A percentile compares a stretch with the other conserved stretches of the same genome.
phyloP scores from a whole-genome alignment of 2,797 vertebrate genomes.

The Lindbergichthys nudifrons region DNA sequence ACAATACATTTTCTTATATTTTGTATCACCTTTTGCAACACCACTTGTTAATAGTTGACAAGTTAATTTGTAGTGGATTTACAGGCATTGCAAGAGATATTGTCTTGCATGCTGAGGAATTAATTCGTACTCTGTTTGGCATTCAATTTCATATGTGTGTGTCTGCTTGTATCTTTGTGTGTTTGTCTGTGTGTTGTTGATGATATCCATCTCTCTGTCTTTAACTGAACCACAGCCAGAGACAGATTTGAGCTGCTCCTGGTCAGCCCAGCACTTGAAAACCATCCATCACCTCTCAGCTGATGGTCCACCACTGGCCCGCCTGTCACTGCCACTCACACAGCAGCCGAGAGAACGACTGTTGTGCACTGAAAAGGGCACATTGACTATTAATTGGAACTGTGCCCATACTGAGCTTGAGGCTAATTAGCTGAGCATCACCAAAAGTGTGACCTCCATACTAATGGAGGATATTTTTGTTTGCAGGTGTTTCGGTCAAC shows the following conservation, averaged over 20 bases:
- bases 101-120: too few relatives aligned
- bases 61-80: background rate
- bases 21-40: background rate
- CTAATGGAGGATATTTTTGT: conserved; percentile 54
- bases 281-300: conserved; percentile 73
- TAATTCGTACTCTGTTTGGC: background rate
- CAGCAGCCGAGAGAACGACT: conserved; percentile 53
- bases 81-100: background rate
- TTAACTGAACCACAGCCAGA: conserved; percentile 16
- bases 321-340: conserved; percentile 66
- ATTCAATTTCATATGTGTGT: background rate
- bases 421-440: conserved; percentile 71
- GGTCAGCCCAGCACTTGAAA: conserved; percentile 41
- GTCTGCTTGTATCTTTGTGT: background rate
- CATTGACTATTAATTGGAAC: conserved; percentile 73
- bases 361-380: conserved; percentile 71
- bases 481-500: conserved; percentile 21
- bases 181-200: background rate
- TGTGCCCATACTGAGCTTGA: conserved; percentile 57
- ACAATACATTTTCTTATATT: background rate
- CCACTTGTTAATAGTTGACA: background rate
- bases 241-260: conserved; percentile 60
- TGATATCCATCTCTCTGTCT: conserved; percentile 12
- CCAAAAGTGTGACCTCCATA: conserved; percentile 72
- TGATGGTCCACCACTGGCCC: conserved; percentile 53